These are phyloP conservation scores for Patella ulyssiponensis DNA, from an alignment of 2,888 invertebrate species.

Conservation along the genomic window DNA sequence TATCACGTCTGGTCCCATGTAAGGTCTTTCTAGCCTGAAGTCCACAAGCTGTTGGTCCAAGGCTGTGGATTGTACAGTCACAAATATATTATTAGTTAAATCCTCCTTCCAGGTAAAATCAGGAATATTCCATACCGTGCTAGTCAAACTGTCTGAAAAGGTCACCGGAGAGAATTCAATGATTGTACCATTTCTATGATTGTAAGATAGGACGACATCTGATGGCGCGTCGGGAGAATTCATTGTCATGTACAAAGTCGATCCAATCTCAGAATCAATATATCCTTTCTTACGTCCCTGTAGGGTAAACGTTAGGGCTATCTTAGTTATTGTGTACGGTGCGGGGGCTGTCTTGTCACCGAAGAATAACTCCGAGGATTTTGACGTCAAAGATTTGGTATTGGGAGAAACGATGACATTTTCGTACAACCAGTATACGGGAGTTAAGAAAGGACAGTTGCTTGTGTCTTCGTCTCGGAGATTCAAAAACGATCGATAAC, in stretches of 20 bases:
- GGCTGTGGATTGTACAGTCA: constrained; percentile 32
- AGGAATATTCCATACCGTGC: constrained; percentile 35
- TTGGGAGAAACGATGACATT: constrained; percentile 21
- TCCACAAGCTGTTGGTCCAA: constrained; percentile 32
- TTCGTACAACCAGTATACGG: constrained; percentile 39
- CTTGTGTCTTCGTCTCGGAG: constrained; percentile 37
- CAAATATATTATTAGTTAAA: constrained; percentile 36
- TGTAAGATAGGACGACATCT: constrained; percentile 35
- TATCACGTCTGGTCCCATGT: constrained; percentile 34
- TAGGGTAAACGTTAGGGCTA: constrained; percentile 36
- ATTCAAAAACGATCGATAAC: constrained; percentile 48
- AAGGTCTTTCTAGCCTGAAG: constrained; percentile 41
- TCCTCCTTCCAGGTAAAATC: constrained; percentile 48
- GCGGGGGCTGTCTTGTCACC: constrained; percentile 7
- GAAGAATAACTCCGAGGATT: constrained; percentile 24
- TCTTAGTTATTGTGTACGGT: constrained; percentile 5
- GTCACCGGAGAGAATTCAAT: constrained; percentile 19
- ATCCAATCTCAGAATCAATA: constrained; percentile 50
- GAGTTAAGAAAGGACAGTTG: constrained; percentile 39
- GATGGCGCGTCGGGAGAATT: constrained; percentile 14
- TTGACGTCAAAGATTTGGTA: constrained; percentile 15
- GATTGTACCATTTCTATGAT: constrained; percentile 31
- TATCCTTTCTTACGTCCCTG: constrained; percentile 41
- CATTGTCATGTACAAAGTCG: constrained; percentile 33
- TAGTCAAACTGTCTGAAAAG: constrained; percentile 24